Conservation (phyloP, 2,113 vertebrate genomes). For the Neotragus pygmaeus region DNA sequence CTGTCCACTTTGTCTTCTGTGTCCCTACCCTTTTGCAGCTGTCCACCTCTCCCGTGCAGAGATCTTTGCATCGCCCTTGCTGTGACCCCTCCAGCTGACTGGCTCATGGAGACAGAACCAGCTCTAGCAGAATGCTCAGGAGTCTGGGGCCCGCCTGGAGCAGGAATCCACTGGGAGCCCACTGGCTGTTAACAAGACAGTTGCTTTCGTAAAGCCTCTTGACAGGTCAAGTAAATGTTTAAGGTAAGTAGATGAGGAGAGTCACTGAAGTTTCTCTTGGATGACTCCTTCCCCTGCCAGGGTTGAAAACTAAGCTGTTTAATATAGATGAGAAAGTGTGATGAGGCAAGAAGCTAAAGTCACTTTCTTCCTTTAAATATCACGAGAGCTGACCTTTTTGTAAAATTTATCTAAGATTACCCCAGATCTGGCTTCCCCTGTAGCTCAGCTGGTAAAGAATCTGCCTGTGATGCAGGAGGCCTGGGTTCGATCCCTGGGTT, state of each 20-base stretch:
- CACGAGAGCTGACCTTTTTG: not conserved
- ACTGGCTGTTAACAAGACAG: not conserved
- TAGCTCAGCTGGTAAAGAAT: not conserved
- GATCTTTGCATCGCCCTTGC: not conserved
- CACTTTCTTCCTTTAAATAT: not conserved
- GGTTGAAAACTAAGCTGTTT: too few species aligned
- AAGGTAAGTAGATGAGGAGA: not conserved
- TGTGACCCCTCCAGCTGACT: not conserved
- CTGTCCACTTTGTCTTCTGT: not conserved
- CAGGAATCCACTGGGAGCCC: not conserved
- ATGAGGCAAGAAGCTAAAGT: not conserved
- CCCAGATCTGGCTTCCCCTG: not conserved
- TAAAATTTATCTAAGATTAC: not conserved
- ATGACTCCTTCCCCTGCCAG: not conserved
- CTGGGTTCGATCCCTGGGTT: not conserved
- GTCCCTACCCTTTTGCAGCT: not conserved
- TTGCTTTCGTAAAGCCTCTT: not conserved
- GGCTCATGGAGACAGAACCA: not conserved
- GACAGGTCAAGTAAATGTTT: not conserved
- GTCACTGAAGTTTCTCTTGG: not conserved
- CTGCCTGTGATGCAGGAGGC: not conserved
- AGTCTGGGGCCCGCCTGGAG: not conserved
- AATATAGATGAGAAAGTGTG: not conserved
- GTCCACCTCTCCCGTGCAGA: not conserved
- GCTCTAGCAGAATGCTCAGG: not conserved